Percentiles rank a stretch among this genome's conserved stretches.
phyloP scores from a whole-genome alignment of 2,888 invertebrate genomes.

The Liopterus haemorrhoidalis region DNA sequence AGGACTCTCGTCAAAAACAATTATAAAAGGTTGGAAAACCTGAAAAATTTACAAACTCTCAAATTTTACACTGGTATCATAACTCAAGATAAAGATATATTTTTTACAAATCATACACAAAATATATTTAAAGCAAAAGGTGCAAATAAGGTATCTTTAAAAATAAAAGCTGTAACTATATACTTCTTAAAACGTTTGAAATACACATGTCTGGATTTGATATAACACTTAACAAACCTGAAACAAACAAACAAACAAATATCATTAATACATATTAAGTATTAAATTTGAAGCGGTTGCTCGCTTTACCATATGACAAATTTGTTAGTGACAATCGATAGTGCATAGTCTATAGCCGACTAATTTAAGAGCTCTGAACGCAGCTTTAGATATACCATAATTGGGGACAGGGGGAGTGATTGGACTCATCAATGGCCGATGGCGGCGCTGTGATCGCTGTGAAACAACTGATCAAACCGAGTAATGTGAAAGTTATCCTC shows the following conservation, averaged over 20 bases:
- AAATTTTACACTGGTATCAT: constrained; percentile 23
- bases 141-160: constrained; percentile 21
- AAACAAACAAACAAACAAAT: constrained; percentile 35
- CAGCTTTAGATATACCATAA: no score
- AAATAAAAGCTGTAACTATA: constrained; percentile 33
- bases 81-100: constrained; percentile 20
- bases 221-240: constrained; percentile 62
- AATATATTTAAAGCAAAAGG: constrained; percentile 23
- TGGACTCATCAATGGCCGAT: no score
- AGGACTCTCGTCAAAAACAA: constrained; percentile 23
- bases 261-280: constrained; percentile 18
- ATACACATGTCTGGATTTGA: constrained; percentile 59
- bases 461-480: no score
- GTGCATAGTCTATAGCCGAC: no score
- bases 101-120: constrained; percentile 24
- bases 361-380: no score
- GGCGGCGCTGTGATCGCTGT: no score
- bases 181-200: constrained; percentile 49
- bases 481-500: no score
- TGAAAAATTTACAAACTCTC: constrained; percentile 23
- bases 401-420: background rate
- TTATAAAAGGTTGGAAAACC: constrained; percentile 22
- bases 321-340: no score
- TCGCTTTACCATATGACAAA: no score
- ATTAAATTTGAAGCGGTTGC: background rate